Percentiles rank a stretch among this genome's conserved stretches.
phyloP scores from a whole-genome alignment of 2,113 vertebrate genomes.

The Oryzias curvinotus region DNA sequence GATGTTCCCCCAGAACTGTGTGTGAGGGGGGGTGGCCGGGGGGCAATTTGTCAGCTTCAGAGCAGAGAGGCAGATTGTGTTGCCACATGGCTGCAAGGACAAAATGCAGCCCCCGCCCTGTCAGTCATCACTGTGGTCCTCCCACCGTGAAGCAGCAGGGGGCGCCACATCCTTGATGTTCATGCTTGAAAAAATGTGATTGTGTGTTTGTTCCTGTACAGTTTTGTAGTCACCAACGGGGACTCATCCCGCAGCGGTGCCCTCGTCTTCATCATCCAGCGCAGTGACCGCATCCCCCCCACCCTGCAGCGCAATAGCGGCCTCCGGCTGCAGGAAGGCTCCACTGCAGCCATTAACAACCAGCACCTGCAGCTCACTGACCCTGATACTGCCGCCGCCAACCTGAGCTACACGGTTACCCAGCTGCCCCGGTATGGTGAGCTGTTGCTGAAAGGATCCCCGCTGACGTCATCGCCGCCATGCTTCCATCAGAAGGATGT shows the following conservation, averaged over 20 bases:
- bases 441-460: conserved; percentile 63
- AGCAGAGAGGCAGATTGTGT: conserved; percentile 59
- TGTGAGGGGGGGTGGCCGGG: conserved; percentile 4
- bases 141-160: no score
- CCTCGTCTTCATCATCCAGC: conserved; percentile 62
- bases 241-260: conserved; percentile 56
- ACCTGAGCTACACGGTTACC: conserved; percentile 65
- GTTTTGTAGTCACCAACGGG: conserved; percentile 78
- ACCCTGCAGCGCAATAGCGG: conserved; percentile 65
- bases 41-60: conserved; percentile 54
- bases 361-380: conserved; percentile 69
- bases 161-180: no score
- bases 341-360: conserved; percentile 42
- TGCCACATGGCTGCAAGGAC: conserved; percentile 47
- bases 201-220: conserved; percentile 28
- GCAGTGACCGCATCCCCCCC: conserved; percentile 62
- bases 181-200: no score
- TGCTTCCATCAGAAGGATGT: conserved; percentile 75
- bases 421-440: conserved; percentile 59
- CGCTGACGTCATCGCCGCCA: neutral
- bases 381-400: conserved; percentile 63
- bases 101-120: no score
- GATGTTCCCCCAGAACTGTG: conserved; percentile 59
- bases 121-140: no score
- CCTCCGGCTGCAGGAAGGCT: conserved; percentile 58